Conservation (phyloP, 2,888 invertebrate genomes). For the Netelia virgata region DNA sequence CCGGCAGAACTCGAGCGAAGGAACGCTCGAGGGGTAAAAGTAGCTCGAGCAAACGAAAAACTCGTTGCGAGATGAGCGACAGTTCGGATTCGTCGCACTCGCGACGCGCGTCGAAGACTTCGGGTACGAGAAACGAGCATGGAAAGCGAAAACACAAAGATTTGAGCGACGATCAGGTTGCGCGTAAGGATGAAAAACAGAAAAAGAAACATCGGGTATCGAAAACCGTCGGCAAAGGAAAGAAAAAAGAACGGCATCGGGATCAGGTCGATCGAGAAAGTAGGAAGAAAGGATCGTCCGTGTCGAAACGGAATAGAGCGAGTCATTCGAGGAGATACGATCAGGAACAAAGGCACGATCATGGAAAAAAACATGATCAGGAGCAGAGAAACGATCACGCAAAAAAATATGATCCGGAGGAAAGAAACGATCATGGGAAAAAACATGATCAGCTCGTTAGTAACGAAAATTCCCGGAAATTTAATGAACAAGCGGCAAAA, state of each 20-base stretch:
- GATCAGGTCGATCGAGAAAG: background rate
- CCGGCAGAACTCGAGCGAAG: slow-evolving; percentile 48
- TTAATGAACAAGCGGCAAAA: background rate
- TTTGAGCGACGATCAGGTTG: slow-evolving; percentile 18
- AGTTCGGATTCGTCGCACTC: slow-evolving; percentile 20
- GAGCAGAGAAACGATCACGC: background rate
- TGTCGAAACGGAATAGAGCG: too few species aligned
- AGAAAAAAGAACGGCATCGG: background rate
- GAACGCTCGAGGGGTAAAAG: slow-evolving; percentile 32
- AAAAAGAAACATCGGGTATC: background rate
- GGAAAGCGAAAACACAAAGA: background rate
- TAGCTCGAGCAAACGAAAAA: slow-evolving; percentile 19
- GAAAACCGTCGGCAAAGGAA: slow-evolving; percentile 13
- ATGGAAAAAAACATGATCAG: slow-evolving; percentile 3
- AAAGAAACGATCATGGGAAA: background rate
- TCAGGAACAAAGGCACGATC: background rate
- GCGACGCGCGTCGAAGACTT: background rate
- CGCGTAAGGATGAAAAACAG: background rate
- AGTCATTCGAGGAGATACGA: background rate
- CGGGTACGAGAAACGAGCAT: background rate
- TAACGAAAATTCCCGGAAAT: background rate
- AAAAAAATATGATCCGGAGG: background rate
- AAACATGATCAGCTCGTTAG: background rate
- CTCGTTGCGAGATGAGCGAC: slow-evolving; percentile 15
- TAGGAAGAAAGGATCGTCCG: background rate